Evolutionary conservation across 2,888 invertebrate genomes (phyloP).

Genomic region (Coecobrya sp.): DNA sequence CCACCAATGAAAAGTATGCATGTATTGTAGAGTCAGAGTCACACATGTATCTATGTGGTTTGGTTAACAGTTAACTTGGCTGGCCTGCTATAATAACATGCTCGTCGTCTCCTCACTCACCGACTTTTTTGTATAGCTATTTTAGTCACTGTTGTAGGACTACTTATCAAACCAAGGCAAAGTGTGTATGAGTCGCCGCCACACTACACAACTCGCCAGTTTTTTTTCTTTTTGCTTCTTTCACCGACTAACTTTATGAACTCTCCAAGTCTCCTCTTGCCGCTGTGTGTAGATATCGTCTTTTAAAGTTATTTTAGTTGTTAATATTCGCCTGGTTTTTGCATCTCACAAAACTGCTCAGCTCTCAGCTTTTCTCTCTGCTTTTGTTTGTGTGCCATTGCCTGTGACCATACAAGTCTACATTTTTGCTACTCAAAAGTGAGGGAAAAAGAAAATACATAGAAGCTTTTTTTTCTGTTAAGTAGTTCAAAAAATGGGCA

Average conservation of each 20-base stretch:
- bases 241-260: slow-evolving; percentile 77
- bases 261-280: slow-evolving; percentile 61
- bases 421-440: slow-evolving; percentile 18
- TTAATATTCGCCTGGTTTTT: slow-evolving; percentile 42
- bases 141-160: slow-evolving; percentile 32
- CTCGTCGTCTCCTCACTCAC: slow-evolving; percentile 4
- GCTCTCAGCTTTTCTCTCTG: slow-evolving; percentile 12
- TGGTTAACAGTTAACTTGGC: slow-evolving; percentile 43
- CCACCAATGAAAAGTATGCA: slow-evolving; percentile 47
- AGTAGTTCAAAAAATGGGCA: slow-evolving; percentile 71
- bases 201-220: slow-evolving; percentile 37
- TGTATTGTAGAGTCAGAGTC: background rate
- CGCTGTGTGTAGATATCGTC: slow-evolving; percentile 4
- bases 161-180: slow-evolving; percentile 35
- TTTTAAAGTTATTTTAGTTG: slow-evolving; percentile 12
- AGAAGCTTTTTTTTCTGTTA: slow-evolving; percentile 35
- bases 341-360: background rate
- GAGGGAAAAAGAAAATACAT: slow-evolving; percentile 5
- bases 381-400: slow-evolving; percentile 68
- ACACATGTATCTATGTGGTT: slow-evolving; percentile 18
- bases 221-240: slow-evolving; percentile 15
- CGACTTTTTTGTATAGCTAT: slow-evolving; percentile 47
- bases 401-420: slow-evolving; percentile 18
- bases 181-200: slow-evolving; percentile 40
- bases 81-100: slow-evolving; percentile 46